A percentile compares a stretch with the other conserved stretches of the same genome.
These are phyloP conservation scores for Troides aeacus DNA, from an alignment of 2,888 invertebrate species.

Conservation along the genomic window DNA sequence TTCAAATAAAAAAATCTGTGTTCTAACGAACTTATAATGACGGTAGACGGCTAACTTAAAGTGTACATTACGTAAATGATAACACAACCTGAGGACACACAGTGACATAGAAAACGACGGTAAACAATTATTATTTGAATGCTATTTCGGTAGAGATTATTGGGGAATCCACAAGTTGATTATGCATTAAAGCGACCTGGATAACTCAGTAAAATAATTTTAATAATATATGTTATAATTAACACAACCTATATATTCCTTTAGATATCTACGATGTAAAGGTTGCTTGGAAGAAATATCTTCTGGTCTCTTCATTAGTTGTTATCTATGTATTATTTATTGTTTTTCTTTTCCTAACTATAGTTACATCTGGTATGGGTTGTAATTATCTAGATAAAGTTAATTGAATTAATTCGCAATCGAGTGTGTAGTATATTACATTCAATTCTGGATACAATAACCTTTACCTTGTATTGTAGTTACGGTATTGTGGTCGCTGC, in stretches of 20 bases:
- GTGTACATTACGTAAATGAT: conserved; percentile 6
- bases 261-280: too few relatives aligned
- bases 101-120: background rate
- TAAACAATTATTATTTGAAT: conserved; percentile 3
- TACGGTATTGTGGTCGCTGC: conserved; percentile 42
- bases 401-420: conserved; percentile 33
- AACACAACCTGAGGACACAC: background rate
- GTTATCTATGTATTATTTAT: too few relatives aligned
- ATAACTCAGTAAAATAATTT: background rate
- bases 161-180: background rate
- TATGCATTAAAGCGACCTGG: conserved; percentile 3
- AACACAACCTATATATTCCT: too few relatives aligned
- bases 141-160: background rate
- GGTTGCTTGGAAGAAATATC: too few relatives aligned
- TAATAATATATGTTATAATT: too few relatives aligned
- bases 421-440: conserved; percentile 50
- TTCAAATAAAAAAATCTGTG: background rate
- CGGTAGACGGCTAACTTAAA: background rate
- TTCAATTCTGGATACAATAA: conserved; percentile 65
- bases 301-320: too few relatives aligned
- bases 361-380: conserved; percentile 7
- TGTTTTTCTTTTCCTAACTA: too few relatives aligned
- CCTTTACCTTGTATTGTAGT: conserved; percentile 72
- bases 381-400: conserved; percentile 22
- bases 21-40: background rate